Base-by-base conservation (phyloP, 1,140 invertebrate genomes). In the Mylabris phalerata region DNA sequence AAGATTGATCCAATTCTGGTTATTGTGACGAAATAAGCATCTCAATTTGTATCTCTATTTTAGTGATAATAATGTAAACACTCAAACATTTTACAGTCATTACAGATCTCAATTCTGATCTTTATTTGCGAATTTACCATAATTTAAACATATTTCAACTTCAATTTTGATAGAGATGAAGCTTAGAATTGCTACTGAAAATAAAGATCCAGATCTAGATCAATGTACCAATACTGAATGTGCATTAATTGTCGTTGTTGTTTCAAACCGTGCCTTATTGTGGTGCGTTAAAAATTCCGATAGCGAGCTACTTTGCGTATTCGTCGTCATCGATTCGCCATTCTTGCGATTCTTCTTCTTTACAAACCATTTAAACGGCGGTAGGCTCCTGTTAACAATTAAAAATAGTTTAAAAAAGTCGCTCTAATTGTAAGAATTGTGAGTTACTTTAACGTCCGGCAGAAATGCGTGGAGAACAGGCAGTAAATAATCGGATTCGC, bases 401-500 rank as follows among this genome's bases (percentile, higher is more conserved):
- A 0, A 24, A 44, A 44, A 44, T 44, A 2, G 19, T 7, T 13
- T 5, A 44, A 11, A 44, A 32, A 32, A 4, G 4, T 5, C 32
- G 7, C 32, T 5, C 32, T 5, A 32, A 7, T 32, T 7, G 7
- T 32, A 32, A 32, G 7, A 32, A 32, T 32, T 2, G 19, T 2
- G 19, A 19, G 1, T 80, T 77, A 93, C 92, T 89, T 87, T 50
- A 94, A 76, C 56, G 87, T 90, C 60, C 87, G 77, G 75, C 92
- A 95, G 57, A 94, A 86, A 63, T 90, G 84, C 4, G 92, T 95
- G 19, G 87, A 92, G 76, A 98, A 98, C 59, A 97, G 82, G 70
- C 91, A 95, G 77, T 95, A 98, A 65, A 98, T 97, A 32, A 98
- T 80, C 0, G 94, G 95, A 76, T 98, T 98, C 5, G 93, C 93